Base-by-base conservation (phyloP, 2,888 invertebrate species). In the Eudasyphora cyanicolor region DNA sequence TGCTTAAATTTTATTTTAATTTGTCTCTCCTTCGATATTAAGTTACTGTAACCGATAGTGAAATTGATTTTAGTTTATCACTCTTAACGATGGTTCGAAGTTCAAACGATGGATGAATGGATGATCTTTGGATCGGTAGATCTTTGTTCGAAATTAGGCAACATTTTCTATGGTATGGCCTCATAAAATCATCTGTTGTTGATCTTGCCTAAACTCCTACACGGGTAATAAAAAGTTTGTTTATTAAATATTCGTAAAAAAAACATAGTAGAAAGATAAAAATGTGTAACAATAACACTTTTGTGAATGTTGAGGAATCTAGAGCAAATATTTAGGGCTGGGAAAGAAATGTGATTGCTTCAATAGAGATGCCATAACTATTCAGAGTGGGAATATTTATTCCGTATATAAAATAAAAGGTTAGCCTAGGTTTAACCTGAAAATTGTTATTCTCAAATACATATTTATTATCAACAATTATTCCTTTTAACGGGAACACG, bases 1-100 rank as follows among this genome's bases (percentile, higher is more conserved):
- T 79, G 81, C 76, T 81, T 81, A 73, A 84, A 76, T 64, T 76
- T 76, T 67, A 51, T 73, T 76, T 84, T 79, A 81, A 84, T 81
- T 81, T 81, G 76, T 79, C 73, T 67, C 17, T 60, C 4, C 6
- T 17, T 21, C 76, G 42, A 73, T 73, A 76, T 76, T 49, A 71
- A 71, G 38, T 80, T 71, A 71, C 67, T 21, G 21, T 57, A 76
- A 80, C 62, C 76, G 70, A 75, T 67, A 67, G 35, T 77, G 62
- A 83, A 74, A 77, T 80, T 74, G 27, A 76, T 67, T 54, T 76
- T n/a, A 27, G 49, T 12, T 51, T 74, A 21, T 57, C 35, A 57
- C n/a, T 38, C 27, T 38, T 21, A 7, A 42, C 64, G n/a, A 27
- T 64, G 19, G 38, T 38, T 38, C 35, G 10, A 64, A 1, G 24